Evolutionary conservation across 2,888 invertebrate genomes (phyloP), one percentile per base, ranked within the genome.

Genomic region (Aspidapion aeneum): DNA sequence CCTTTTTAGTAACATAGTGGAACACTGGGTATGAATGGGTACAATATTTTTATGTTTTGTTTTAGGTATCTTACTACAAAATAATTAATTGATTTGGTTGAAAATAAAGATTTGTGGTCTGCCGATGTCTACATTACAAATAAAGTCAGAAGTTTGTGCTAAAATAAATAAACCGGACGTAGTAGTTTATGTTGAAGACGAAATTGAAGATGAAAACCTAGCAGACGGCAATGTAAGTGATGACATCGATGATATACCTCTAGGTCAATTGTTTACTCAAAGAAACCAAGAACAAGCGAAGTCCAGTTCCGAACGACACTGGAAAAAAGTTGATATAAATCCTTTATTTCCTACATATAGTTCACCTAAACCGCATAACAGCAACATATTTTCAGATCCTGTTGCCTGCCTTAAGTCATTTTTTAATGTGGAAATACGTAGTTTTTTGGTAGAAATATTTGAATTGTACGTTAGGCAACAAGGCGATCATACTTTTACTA

Each of bases 31-130:
- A 62, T 21, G 22, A 58, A 63, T 35, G 61, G 62, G 52, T 1
- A 50, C 62, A 58, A 35, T 16, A 52, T 22, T 57, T 58, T 52
- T 57, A 35, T n/a, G 12, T 1, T 56, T 59, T 19, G 19, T 59
- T 56, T 56, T 9, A 59, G 52, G 54, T 66, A 51, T 64, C 49
- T 56, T 59, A 66, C 58, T 7, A 63, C 65, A 7, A 35, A 59
- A 35, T 56, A 65, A 48, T 63, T 65, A 20, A 59, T 62, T 49
- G 63, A 66, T 63, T 50, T 67, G 52, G 66, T 65, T 16, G 63
- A 65, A 60, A 63, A 21, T 61, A 65, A 65, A 48, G 57, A 67
- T 52, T 67, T 67, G 63, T 66, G 61, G 67, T 18, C 58, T 5
- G 65, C 63, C 18, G 67, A 66, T 58, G 56, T 67, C 51, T 67